Evolutionary conservation across 2,888 invertebrate genomes (phyloP), one percentile per base, ranked within the genome.

Genomic region (Spialia ferax): DNA sequence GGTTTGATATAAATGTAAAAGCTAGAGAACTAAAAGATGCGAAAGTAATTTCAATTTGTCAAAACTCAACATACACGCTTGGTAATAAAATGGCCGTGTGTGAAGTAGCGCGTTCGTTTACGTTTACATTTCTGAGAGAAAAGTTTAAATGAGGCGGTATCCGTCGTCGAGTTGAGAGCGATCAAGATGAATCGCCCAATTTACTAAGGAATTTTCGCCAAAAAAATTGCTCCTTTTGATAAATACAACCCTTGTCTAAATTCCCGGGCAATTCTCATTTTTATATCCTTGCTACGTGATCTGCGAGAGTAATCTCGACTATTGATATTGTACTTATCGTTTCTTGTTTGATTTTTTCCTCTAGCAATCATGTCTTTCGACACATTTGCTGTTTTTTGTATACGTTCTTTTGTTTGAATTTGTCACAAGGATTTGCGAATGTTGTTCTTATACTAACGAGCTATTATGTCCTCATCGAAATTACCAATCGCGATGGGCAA

Each of bases 111-210:
- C 11, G 11, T 35, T 45, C 45, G 4, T 18, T 45, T 3, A 45
- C 45, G 18, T 18, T 8, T 45, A 45, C 26, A 54, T 26, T 22
- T 26, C 22, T 54, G 15, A 54, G 11, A 45, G 23, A 57, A 59
- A 59, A 26, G 57, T 13, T 38, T 22, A 57, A 59, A 59, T 45
- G 15, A 59, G 23, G 15, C 54, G 23, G 22, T 13, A 23, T 54
- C 11, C 45, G 26, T 59, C 15, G 11, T 45, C 22, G 18, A 45
- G 42, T 26, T 18, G 60, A 45, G 20, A 29, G 32, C 48, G 61
- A 50, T 50, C 61, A 22, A 61, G 61, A 61, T 61, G 61, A 61
- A 61, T 61, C 7, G 48, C 26, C 61, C 50, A 61, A 61, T 61
- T 61, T 61, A 61, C 48, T 48, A 60, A 48, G 20, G 50, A 48